Evolutionary conservation across 2,888 invertebrate genomes (phyloP).

Genomic region (Arge pagana): DNA sequence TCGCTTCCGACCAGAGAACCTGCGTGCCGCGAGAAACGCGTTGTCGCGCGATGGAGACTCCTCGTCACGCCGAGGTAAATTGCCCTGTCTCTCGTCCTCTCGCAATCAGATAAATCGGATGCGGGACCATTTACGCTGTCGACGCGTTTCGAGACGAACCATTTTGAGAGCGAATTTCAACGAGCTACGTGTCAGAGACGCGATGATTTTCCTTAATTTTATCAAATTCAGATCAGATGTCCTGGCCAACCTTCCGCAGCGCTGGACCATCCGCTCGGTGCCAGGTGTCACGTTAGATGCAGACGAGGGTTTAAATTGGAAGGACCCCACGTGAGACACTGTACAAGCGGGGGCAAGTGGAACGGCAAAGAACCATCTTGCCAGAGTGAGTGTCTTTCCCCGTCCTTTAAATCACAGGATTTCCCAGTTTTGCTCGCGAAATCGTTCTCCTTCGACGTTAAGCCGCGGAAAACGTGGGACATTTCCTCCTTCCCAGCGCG

Average conservation of each 20-base stretch:
- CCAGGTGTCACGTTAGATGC: slow-evolving; percentile 61
- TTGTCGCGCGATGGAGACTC: slow-evolving; percentile 44
- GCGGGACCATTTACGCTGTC: too few species aligned
- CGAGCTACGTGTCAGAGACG: neutral
- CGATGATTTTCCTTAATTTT: neutral
- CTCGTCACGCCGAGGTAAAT: slow-evolving; percentile 47
- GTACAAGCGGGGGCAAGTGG: slow-evolving; percentile 61
- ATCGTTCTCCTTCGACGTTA: slow-evolving; percentile 6
- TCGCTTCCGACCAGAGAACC: slow-evolving; percentile 51
- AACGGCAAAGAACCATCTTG: slow-evolving; percentile 62
- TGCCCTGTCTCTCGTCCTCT: too few species aligned
- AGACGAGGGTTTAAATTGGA: slow-evolving; percentile 62
- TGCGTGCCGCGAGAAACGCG: slow-evolving; percentile 45
- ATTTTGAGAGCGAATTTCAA: slow-evolving; percentile 23
- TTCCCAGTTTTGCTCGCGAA: slow-evolving; percentile 5
- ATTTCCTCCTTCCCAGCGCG: too few species aligned
- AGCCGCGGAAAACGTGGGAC: too few species aligned
- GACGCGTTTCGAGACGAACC: too few species aligned
- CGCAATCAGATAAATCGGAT: too few species aligned
- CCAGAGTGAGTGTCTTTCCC: slow-evolving; percentile 57
- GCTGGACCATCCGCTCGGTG: slow-evolving; percentile 51
- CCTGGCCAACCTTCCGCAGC: slow-evolving; percentile 49
- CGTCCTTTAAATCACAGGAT: neutral
- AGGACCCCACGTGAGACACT: slow-evolving; percentile 61
- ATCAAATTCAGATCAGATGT: slow-evolving; percentile 45